phyloP scores from a whole-genome alignment of 2,113 vertebrate genomes.

The Macquaria ambigua region DNA sequence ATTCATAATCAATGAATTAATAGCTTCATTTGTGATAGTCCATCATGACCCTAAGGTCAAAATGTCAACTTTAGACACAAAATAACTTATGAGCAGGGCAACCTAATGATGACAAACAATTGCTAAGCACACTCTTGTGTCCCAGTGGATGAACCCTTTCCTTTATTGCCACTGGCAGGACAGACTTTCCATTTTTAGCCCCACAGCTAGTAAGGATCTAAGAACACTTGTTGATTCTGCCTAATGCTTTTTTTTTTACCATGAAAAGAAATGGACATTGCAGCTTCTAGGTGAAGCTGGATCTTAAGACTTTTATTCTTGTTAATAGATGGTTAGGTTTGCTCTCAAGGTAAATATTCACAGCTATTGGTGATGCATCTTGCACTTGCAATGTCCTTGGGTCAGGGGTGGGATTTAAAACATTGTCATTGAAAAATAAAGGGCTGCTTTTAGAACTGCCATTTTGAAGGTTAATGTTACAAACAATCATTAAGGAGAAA shows the following conservation, averaged over 20 bases:
- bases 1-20: background rate
- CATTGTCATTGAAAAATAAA: background rate
- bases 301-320: background rate
- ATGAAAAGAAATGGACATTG: background rate
- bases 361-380: background rate
- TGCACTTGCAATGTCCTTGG: background rate
- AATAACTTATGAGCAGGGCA: background rate
- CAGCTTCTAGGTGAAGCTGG: background rate
- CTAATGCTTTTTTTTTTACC: background rate
- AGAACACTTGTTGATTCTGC: too few species aligned
- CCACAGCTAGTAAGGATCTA: background rate
- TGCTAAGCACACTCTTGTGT: background rate
- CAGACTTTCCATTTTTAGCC: background rate
- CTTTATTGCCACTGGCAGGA: background rate
- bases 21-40: background rate
- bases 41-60: background rate
- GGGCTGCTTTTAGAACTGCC: background rate
- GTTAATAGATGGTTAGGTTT: slow-evolving; percentile 3
- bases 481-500: background rate
- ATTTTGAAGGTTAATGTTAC: background rate
- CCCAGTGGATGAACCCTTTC: background rate
- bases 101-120: too few species aligned
- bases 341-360: background rate
- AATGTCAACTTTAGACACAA: background rate
- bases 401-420: background rate